Base-by-base conservation (phyloP, 1,140 invertebrate species). In the Amphibalanus amphitrite region DNA sequence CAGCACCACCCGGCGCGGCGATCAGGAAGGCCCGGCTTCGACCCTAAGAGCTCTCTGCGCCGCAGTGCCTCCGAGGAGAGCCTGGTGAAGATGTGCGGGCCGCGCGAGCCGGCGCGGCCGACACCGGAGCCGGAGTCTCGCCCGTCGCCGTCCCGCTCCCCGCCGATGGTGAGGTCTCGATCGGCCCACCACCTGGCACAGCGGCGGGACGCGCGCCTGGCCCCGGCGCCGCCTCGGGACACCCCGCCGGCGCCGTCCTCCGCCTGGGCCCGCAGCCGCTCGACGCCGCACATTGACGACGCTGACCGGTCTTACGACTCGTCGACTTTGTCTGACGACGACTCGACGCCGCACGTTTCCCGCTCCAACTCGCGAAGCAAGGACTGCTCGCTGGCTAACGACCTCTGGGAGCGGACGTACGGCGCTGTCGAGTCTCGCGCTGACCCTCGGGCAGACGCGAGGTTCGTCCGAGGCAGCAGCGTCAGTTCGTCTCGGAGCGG, bases 271-370 rank as follows among this genome's bases (percentile, higher is more conserved):
- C 73, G 76, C 15, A 76, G 76, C 47, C 75, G 77, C 25, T 81
- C 79, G 10, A 81, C 80, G 0, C 78, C 80, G n/a, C 77, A 79
- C 59, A 69, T 72, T 23, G 78, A 78, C 64, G 78, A 80, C 69
- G 76, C 76, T 13, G 79, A 80, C 69, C 73, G 75, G 13, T 80
- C 79, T 28, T 81, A 82, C 71, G 81, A 83, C 73, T 83, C 82
- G 0, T 83, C 82, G 69, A 84, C 82, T 3, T 73, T 84, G 40
- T 82, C 81, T 28, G 82, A 83, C 74, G 82, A 83, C 71, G 82
- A 83, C 75, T 83, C 82, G 64, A 84, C 83, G 0, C 83, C 83
- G 25, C 82, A 83, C 71, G 81, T 84, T 0, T 83, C 82, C 15
- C 74, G 83, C 26, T 83, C 81, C 29, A 83, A 83, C 74, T 83